These are phyloP conservation scores for Lochmaea crataegi DNA, from an alignment of 2,888 invertebrate species.

Conservation along the genomic window DNA sequence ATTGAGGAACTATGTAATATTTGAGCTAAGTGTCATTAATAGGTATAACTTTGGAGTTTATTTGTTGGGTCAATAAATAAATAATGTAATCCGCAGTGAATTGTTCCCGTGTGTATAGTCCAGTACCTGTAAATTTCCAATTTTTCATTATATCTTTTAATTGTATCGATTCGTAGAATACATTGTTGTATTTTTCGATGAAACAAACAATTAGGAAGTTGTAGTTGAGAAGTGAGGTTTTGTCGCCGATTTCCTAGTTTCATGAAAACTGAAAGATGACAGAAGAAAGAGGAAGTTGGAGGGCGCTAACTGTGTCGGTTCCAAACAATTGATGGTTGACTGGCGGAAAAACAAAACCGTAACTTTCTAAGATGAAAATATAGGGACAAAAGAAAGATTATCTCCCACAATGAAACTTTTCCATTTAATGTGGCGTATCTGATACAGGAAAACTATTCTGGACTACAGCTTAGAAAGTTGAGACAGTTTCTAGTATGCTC, in stretches of 20 bases:
- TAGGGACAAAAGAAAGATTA: constrained; percentile 41
- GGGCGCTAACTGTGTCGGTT: constrained; percentile 44
- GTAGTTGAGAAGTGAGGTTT: background rate
- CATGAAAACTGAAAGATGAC: constrained; percentile 24
- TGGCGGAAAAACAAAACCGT: constrained; percentile 43
- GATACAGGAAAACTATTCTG: constrained; percentile 38
- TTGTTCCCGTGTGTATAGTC: no score
- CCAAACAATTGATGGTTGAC: constrained; percentile 44
- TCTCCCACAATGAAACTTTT: constrained; percentile 41
- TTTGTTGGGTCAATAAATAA: no score
- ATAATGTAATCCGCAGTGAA: no score
- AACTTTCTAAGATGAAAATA: constrained; percentile 40
- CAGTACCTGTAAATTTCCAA: no score
- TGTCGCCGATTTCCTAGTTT: constrained; percentile 24
- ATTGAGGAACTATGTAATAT: no score
- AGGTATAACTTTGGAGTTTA: no score
- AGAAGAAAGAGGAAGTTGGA: constrained; percentile 19
- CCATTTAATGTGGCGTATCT: constrained; percentile 44
- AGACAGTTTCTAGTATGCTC: constrained; percentile 5
- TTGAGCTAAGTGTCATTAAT: no score
- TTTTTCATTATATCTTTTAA: no score
- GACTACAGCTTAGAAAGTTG: constrained; percentile 19
- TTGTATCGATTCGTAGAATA: background rate
- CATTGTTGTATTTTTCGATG: background rate
- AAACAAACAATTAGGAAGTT: background rate